A percentile compares a stretch with the other conserved stretches of the same genome.
Evolutionary conservation across 2,113 vertebrate species (phyloP).

Genomic region (Spermophilus dauricus): DNA sequence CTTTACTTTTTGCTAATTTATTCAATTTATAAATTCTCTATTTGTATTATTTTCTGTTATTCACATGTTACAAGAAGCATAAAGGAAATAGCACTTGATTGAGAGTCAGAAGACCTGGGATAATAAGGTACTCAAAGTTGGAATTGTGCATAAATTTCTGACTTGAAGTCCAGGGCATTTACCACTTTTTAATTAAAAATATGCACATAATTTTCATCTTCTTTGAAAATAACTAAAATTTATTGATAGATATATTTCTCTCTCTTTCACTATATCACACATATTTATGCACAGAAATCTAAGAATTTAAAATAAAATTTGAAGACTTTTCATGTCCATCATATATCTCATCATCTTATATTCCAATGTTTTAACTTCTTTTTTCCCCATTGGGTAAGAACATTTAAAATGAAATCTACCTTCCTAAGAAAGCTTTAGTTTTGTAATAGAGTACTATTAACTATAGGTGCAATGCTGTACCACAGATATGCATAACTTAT

Average conservation of each 20-base stretch:
- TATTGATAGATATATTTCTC: too few species aligned
- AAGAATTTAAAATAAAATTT: background rate
- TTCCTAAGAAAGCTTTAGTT: background rate
- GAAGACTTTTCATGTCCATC: background rate
- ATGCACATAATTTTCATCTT: background rate
- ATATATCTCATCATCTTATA: background rate
- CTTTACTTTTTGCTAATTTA: background rate
- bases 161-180: background rate
- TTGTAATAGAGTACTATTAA: background rate
- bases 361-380: background rate
- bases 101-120: background rate
- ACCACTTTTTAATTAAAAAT: background rate
- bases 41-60: background rate
- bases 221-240: background rate
- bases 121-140: background rate
- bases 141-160: background rate
- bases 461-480: background rate
- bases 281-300: background rate
- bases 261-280: too few species aligned
- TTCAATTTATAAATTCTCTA: background rate
- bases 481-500: background rate
- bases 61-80: background rate
- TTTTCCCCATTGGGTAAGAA: background rate
- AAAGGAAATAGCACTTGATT: background rate
- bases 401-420: background rate